Evolutionary conservation across 2,797 vertebrate species (phyloP).

Genomic region (Falco peregrinus): DNA sequence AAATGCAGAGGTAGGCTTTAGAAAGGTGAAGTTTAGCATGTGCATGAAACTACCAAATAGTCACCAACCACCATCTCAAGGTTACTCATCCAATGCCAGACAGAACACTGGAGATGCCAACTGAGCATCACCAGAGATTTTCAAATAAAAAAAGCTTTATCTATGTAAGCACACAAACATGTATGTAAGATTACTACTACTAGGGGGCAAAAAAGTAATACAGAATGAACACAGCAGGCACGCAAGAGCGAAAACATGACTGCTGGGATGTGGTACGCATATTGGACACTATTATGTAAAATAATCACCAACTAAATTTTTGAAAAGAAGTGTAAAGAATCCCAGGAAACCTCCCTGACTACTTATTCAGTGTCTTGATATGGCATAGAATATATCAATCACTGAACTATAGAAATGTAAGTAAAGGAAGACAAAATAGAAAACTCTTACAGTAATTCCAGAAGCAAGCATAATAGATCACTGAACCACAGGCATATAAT

Average conservation of each 20-base stretch:
- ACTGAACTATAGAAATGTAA: neutral
- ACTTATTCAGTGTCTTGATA: neutral
- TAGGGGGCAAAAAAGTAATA: neutral
- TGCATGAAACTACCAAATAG: neutral
- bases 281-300: neutral
- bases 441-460: neutral
- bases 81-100: neutral
- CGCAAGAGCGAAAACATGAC: neutral
- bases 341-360: neutral
- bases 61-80: neutral
- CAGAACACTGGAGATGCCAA: neutral
- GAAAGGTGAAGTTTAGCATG: neutral
- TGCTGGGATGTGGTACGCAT: neutral
- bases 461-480: neutral
- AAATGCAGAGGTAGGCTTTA: neutral
- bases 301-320: neutral
- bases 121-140: neutral
- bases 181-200: neutral
- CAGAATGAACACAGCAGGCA: neutral
- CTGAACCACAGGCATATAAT: neutral
- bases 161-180: neutral
- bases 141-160: neutral
- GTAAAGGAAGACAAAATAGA: neutral
- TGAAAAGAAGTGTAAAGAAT: neutral
- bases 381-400: fast-evolving